Base-by-base conservation (phyloP, 2,888 invertebrate species). In the Lepidocyrtoides sp. region DNA sequence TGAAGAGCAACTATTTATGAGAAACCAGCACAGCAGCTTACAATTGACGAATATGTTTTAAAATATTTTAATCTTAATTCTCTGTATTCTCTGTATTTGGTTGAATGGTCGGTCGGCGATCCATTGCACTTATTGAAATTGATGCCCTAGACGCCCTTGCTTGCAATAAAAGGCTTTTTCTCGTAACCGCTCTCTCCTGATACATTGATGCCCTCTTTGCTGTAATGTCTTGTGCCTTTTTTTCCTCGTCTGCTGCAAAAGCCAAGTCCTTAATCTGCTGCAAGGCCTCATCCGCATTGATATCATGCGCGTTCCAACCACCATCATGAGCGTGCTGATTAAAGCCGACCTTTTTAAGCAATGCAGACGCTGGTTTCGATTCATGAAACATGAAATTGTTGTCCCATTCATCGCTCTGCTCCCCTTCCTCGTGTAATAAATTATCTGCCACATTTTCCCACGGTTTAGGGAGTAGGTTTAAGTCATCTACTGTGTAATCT, bases 351-450 rank as follows among this genome's bases (percentile, higher is more conserved):
- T 75, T 44, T 75, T 1, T 14, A 7, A 1, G 84, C 20, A 66
- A n/a, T n/a, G n/a, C n/a, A n/a, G n/a, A n/a, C n/a, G n/a, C n/a
- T n/a, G n/a, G n/a, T n/a, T n/a, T n/a, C n/a, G n/a, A n/a, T n/a
- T n/a, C n/a, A n/a, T n/a, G n/a, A n/a, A 89, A 89, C 84, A 89
- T 83, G 66, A 89, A 89, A 14, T 66, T 63, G n/a, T 63, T 75
- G 17, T 89, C 89, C 89, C 89, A 89, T 29, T 20, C 14, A 1
- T 12, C 41, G n/a, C 17, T 69, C 10, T 0, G n/a, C n/a, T n/a
- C n/a, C n/a, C n/a, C n/a, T n/a, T n/a, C n/a, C n/a, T n/a, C n/a
- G n/a, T n/a, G n/a, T n/a, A n/a, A n/a, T n/a, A n/a, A n/a, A n/a
- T n/a, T 8, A 57, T 8, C 20, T 57, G 7, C 20, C 20, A 57